Evolutionary conservation across 1,140 invertebrate species (phyloP), one percentile per base, ranked within the genome.

Genomic region (Drosophila sucinea): DNA sequence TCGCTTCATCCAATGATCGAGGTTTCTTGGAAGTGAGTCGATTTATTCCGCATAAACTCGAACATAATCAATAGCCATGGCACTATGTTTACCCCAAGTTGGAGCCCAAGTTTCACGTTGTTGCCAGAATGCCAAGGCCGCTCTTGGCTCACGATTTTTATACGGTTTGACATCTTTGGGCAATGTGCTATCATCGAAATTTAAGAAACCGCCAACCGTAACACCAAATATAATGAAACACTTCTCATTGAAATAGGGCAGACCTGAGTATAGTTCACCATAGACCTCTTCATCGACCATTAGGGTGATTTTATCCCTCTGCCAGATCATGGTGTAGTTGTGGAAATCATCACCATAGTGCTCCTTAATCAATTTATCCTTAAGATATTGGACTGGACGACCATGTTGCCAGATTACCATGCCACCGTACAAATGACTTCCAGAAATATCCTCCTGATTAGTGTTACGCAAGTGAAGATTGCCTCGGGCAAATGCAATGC

Each of bases 241-340:
- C 25, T 78, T 89, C 62, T 89, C 77, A 29, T 81, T 66, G 30
- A 87, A 87, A 30, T 66, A 73, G 0, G 70, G 30, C 30, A 87
- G 27, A 1, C 70, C 77, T 23, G 83, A 65, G 25, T 83, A 73
- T 1, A 27, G 91, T 90, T 81, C 77, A 7, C 84, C 90, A 33
- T 90, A 91, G 40, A 85, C 58, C 4, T 91, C 78, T 3, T 92
- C 93, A 73, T 96, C 95, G 11, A 96, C 93, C 27, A 90, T 79
- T n/a, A 94, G 82, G 0, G 77, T 86, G 55, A 95, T 92, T 38
- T 86, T 89, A 27, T 93, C 93, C 92, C 93, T 92, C 60, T 91
- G 94, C 96, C 96, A 96, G 62, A 94, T 91, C 29, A 95, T 89
- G 11, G 93, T 94, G 65, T 95, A 96, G 62, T 93, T 93, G 73